phyloP scores from a whole-genome alignment of 2,113 vertebrate species.

The Capra hircus region DNA sequence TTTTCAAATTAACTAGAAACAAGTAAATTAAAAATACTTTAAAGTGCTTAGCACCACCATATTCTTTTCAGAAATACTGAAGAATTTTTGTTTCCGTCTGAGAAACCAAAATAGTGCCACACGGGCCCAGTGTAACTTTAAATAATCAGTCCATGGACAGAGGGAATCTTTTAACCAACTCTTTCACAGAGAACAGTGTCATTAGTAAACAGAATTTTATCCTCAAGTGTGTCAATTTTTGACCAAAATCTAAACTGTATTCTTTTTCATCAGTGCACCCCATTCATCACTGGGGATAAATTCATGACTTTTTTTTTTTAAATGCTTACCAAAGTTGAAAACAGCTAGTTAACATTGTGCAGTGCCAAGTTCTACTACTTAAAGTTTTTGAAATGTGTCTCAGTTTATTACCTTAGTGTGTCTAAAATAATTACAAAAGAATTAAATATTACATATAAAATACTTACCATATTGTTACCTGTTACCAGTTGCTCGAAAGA shows the following conservation, averaged over 20 bases:
- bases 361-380: background rate
- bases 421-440: background rate
- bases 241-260: background rate
- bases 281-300: background rate
- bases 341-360: background rate
- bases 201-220: background rate
- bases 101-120: background rate
- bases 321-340: background rate
- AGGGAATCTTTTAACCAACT: background rate
- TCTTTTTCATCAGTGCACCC: background rate
- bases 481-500: background rate
- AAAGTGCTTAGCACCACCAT: background rate
- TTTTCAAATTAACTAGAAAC: slow-evolving; percentile 10
- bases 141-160: background rate
- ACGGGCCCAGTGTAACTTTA: background rate
- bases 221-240: background rate
- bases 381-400: background rate
- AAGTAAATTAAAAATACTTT: background rate
- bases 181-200: background rate
- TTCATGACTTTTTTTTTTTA: background rate
- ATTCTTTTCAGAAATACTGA: background rate
- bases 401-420: background rate
- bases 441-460: background rate
- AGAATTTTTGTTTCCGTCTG: background rate
- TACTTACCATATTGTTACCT: background rate